Conservation (phyloP, 2,888 invertebrate species). For the Tanaodytes sp. region DNA sequence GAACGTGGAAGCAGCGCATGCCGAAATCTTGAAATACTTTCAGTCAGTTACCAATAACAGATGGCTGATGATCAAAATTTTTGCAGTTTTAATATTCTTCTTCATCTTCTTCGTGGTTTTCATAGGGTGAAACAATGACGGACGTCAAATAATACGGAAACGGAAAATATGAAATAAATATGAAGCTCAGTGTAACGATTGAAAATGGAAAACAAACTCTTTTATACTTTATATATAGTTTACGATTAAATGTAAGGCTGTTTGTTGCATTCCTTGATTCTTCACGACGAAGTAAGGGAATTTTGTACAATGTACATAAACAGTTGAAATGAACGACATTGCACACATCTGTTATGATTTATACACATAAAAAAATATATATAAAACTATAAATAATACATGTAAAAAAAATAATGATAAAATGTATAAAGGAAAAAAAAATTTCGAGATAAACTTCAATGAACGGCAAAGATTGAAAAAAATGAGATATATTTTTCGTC, state of each 20-base stretch:
- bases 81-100: slow-evolving; percentile 98
- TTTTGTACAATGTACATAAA: slow-evolving; percentile 50
- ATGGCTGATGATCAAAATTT: slow-evolving; percentile 99
- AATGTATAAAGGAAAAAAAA: slow-evolving; percentile 43
- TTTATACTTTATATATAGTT: slow-evolving; percentile 43
- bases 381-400: slow-evolving; percentile 48
- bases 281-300: slow-evolving; percentile 39
- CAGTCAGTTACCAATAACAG: slow-evolving; percentile 96
- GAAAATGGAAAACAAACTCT: slow-evolving; percentile 6
- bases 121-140: slow-evolving; percentile 79
- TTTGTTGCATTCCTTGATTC: slow-evolving; percentile 56
- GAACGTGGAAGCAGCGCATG: slow-evolving; percentile 98
- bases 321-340: slow-evolving; percentile 33
- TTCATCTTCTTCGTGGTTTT: slow-evolving; percentile 99
- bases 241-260: slow-evolving; percentile 29
- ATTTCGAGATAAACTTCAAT: slow-evolving; percentile 36
- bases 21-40: slow-evolving; percentile 97
- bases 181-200: slow-evolving; percentile 18
- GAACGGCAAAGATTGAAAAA: slow-evolving; percentile 27
- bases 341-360: slow-evolving; percentile 47
- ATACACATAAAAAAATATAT: slow-evolving; percentile 46
- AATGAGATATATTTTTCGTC: slow-evolving; percentile 38
- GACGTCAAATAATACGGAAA: slow-evolving; percentile 66
- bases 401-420: slow-evolving; percentile 27
- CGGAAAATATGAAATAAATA: slow-evolving; percentile 2